Percentiles rank a stretch among this genome's conserved stretches.
Conservation (phyloP, 2,888 invertebrate species). For the Chromoteleia sp. region DNA sequence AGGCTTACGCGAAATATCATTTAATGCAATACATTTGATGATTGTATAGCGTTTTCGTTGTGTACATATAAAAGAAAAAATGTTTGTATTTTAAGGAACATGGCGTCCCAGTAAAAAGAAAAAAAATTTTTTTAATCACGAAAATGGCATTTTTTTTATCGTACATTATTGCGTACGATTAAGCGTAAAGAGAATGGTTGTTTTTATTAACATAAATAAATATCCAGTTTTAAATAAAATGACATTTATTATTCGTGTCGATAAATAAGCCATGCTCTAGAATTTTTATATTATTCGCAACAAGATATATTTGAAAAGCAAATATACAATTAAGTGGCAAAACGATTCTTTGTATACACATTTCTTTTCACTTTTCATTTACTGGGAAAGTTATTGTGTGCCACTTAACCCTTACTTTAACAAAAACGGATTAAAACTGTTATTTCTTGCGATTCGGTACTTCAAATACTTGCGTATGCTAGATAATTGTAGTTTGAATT, state of each 20-base stretch:
- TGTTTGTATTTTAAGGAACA: not conserved
- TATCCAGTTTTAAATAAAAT: not conserved
- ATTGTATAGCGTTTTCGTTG: constrained; percentile 11
- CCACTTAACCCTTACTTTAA: constrained; percentile 42
- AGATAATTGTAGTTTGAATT: constrained; percentile 23
- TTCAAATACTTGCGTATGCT: constrained; percentile 6
- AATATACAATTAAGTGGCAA: not conserved
- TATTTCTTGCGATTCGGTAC: constrained; percentile 23
- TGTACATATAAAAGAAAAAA: not conserved
- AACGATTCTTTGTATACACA: not conserved
- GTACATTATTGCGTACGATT: not conserved
- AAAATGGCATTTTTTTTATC: not conserved
- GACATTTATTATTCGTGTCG: constrained; percentile 1
- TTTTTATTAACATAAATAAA: not conserved
- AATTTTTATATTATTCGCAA: not conserved
- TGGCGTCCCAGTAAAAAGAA: constrained; percentile 16
- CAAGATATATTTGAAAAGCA: no score
- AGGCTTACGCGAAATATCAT: constrained; percentile 19
- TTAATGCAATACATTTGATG: constrained; percentile 33
- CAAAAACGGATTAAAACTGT: constrained; percentile 6
- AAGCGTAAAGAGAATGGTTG: not conserved
- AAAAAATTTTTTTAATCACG: not conserved
- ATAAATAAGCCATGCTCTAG: not conserved
- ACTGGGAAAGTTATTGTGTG: constrained; percentile 12
- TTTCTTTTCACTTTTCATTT: constrained; percentile 1